These are phyloP conservation scores for Dromococcyx pavoninus DNA, from an alignment of 2,797 vertebrate species.

Conservation along the genomic window DNA sequence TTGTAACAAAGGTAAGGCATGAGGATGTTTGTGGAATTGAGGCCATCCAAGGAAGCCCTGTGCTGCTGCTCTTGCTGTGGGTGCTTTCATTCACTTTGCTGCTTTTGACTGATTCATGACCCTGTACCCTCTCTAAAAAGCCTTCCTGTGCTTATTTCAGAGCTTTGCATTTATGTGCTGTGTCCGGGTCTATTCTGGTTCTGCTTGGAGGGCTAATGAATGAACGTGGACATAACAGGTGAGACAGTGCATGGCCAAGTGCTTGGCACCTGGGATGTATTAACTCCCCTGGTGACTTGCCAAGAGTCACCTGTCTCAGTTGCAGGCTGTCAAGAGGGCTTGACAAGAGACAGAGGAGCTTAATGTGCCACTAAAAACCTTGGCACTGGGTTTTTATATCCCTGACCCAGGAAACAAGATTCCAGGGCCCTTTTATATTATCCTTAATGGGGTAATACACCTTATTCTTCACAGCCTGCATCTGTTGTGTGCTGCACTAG, in stretches of 20 bases:
- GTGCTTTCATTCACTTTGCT: background rate
- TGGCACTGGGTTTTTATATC: background rate
- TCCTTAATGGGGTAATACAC: background rate
- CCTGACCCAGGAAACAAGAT: background rate
- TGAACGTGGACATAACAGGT: background rate
- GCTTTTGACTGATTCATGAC: slow-evolving; percentile 12
- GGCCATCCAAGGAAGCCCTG: background rate
- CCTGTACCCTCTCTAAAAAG: background rate
- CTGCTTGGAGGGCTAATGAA: slow-evolving; percentile 35
- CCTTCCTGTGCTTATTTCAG: background rate
- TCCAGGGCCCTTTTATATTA: background rate
- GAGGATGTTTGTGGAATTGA: background rate
- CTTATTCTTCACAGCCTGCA: background rate
- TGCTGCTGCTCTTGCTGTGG: slow-evolving; percentile 23
- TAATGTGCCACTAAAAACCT: slow-evolving; percentile 16
- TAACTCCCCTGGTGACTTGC: slow-evolving; percentile 19
- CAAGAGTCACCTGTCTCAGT: slow-evolving; percentile 46
- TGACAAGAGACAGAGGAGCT: slow-evolving; percentile 26
- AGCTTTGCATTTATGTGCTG: background rate
- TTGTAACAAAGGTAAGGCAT: background rate
- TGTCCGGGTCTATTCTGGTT: slow-evolving; percentile 14
- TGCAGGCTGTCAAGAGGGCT: slow-evolving; percentile 3
- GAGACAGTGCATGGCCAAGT: background rate
- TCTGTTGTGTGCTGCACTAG: background rate
- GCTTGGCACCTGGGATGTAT: slow-evolving; percentile 24